phyloP scores from a whole-genome alignment of 2,113 vertebrate species.

The Oenanthe oenanthe region DNA sequence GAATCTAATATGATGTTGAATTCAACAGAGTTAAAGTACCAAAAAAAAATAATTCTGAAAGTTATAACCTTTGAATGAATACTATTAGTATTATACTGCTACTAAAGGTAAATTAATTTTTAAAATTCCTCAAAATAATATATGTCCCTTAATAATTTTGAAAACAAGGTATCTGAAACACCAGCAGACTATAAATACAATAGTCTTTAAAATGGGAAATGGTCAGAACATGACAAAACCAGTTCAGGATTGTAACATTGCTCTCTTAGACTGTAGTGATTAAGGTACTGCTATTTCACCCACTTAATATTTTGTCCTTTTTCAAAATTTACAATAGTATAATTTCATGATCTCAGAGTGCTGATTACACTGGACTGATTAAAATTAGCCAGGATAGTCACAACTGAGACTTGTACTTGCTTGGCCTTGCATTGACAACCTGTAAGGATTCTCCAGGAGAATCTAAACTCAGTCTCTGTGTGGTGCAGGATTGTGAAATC shows the following conservation, averaged over 20 bases:
- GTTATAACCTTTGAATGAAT: background rate
- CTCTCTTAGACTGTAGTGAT: background rate
- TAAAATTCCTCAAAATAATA: background rate
- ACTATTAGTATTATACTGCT: background rate
- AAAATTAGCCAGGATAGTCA: background rate
- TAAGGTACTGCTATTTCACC: background rate
- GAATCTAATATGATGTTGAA: background rate
- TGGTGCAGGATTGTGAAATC: background rate
- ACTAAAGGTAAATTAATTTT: background rate
- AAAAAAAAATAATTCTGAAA: background rate
- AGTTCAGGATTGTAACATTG: background rate
- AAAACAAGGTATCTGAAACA: background rate
- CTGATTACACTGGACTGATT: background rate
- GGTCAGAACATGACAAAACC: background rate
- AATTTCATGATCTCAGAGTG: background rate
- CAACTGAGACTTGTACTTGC: accelerated
- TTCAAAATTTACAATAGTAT: background rate
- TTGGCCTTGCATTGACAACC: background rate
- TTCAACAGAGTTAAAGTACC: background rate
- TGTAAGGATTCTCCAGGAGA: background rate
- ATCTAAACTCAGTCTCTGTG: background rate
- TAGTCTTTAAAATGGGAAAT: background rate
- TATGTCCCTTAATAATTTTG: background rate
- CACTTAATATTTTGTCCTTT: background rate
- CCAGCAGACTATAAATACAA: background rate